Percentiles rank a stretch among this genome's conserved stretches.
Evolutionary conservation across 2,113 vertebrate species (phyloP).

Genomic region (Loxodonta africana): DNA sequence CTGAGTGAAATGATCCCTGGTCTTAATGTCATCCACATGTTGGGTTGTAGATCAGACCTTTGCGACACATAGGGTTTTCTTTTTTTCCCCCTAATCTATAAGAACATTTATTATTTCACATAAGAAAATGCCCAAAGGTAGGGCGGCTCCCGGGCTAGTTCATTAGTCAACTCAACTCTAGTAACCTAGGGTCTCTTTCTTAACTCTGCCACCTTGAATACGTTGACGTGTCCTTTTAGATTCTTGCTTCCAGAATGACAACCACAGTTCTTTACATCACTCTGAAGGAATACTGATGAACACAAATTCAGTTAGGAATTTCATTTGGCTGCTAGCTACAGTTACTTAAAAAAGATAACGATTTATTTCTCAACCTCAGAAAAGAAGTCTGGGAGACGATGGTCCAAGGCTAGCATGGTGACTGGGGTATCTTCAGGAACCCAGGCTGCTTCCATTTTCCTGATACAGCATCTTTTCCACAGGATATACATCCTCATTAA

Average conservation of each 20-base stretch:
- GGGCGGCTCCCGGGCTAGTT: not conserved
- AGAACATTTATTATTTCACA: not conserved
- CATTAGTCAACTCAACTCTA: not conserved
- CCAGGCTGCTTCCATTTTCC: not conserved
- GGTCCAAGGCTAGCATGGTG: not conserved
- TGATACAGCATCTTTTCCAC: not conserved
- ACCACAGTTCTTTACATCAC: not conserved
- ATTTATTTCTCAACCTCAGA: not conserved
- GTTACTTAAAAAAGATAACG: not conserved
- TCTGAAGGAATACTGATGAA: not conserved
- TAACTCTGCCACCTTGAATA: not conserved
- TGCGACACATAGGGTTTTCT: no score
- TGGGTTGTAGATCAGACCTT: no score
- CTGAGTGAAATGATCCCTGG: no score
- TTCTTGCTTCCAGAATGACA: not conserved
- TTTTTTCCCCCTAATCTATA: not conserved
- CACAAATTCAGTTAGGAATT: not conserved
- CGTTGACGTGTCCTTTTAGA: not conserved
- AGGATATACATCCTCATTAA: not conserved
- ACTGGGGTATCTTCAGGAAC: not conserved
- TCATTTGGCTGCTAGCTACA: not conserved
- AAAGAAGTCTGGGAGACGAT: not conserved
- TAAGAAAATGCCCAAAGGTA: constrained; percentile 2
- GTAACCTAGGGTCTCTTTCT: not conserved
- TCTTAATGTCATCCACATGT: no score